Percentiles rank a stretch among this genome's conserved stretches.
phyloP scores from a whole-genome alignment of 2,113 vertebrate species.

The Notarius lentiginosus region DNA sequence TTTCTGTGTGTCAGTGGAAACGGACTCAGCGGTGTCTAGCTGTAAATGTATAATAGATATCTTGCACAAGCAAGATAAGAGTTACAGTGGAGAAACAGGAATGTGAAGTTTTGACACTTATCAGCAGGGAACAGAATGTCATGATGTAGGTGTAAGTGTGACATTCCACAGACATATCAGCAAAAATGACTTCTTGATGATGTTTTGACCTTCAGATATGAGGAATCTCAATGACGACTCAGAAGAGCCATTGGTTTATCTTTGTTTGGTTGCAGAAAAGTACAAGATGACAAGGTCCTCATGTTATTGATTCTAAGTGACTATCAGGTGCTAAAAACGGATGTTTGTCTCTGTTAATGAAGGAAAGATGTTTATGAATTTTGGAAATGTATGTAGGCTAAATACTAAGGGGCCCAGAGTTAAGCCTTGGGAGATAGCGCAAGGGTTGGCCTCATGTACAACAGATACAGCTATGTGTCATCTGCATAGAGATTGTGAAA shows the following conservation, averaged over 20 bases:
- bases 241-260: background rate
- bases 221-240: too few species aligned
- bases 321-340: background rate
- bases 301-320: background rate
- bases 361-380: background rate
- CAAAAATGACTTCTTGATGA: background rate
- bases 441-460: background rate
- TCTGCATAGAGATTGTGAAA: background rate
- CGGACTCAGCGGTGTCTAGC: background rate
- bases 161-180: background rate
- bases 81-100: background rate
- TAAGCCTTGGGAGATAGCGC: background rate
- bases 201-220: background rate
- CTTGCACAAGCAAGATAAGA: constrained; percentile 17
- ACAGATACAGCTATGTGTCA: background rate
- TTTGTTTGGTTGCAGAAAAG: background rate
- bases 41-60: background rate
- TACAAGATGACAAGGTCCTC: background rate
- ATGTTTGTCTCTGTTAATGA: too few species aligned
- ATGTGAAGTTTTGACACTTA: background rate
- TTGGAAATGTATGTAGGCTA: background rate
- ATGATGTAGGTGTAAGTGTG: background rate
- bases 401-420: background rate
- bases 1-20: background rate
- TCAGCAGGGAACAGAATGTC: background rate